Base-by-base conservation (phyloP, 2,113 vertebrate species). In the Tychaedon coryphoeus region DNA sequence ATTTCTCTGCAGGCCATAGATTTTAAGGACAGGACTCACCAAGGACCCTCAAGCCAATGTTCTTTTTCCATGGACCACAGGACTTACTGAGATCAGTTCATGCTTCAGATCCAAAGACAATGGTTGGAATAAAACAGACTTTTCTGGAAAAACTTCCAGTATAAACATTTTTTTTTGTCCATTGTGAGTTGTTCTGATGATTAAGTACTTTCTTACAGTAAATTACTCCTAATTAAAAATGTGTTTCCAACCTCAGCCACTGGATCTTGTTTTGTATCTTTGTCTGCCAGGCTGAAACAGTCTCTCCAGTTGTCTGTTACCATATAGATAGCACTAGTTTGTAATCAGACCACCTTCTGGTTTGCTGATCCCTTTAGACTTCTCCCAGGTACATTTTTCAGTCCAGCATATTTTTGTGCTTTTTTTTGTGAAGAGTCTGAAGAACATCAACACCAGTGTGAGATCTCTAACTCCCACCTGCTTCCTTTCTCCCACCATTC, bases 61-160 rank as follows among this genome's bases (percentile, higher is more conserved):
- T 70, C 47, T 90, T 93, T 92, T 87, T 75, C 29, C 38, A 61
- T n/a, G 22, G 84, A 56, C 53, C n/a, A 28, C 62, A 62, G 42
- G n/a, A 54, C 54, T 79, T 84, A 86, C 31, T 89, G 89, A 93
- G 80, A 87, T 87, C 62, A 92, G 78, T 78, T 95, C 36, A 48
- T 73, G 50, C 34, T 50, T 86, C 78, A 92, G 54, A 58, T 88
- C 54, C 71, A 86, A 79, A 90, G 77, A 90, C 93, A 96, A 93
- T 95, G 88, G 67, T 42, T 95, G 93, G 85, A 96, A 91, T 85
- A 75, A 75, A 94, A 64, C 29, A 65, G 34, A 75, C 82, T 79
- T 91, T 93, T 92, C 66, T 91, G 89, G 74, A 96, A 92, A 78
- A 91, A 9, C 23, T 89, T 96, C 89, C 80, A 95, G 54, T 57